These are phyloP conservation scores for Remorina albescens DNA, from an alignment of 2,797 vertebrate species.

Conservation along the genomic window DNA sequence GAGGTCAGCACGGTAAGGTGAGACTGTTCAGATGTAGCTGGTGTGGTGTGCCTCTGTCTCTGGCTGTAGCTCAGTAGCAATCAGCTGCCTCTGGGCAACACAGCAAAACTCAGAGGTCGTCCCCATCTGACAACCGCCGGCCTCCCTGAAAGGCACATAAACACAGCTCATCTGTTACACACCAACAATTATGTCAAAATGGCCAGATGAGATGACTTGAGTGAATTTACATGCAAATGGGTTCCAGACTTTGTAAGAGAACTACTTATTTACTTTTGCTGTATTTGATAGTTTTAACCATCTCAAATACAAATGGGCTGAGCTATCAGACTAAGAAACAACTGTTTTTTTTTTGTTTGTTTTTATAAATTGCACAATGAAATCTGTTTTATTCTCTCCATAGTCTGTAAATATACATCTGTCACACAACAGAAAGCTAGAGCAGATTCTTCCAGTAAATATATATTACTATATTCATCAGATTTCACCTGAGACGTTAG, in stretches of 20 bases:
- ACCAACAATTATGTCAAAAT: background rate
- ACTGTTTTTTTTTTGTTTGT: background rate
- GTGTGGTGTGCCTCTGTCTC: slow-evolving; percentile 46
- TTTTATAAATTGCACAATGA: too few species aligned
- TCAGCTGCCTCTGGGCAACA: slow-evolving; percentile 81
- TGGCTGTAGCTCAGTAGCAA: slow-evolving; percentile 71
- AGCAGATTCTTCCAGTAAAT: background rate
- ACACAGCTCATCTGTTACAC: background rate
- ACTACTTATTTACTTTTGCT: background rate
- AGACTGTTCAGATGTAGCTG: slow-evolving; percentile 56
- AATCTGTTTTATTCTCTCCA: background rate
- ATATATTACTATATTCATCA: background rate
- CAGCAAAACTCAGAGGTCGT: slow-evolving; percentile 88
- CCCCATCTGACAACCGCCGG: slow-evolving; percentile 84
- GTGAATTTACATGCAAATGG: background rate
- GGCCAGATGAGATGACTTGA: background rate
- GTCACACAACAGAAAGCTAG: background rate
- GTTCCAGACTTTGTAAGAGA: background rate
- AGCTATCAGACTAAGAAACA: background rate
- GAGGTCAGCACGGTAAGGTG: slow-evolving; percentile 41
- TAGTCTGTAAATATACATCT: background rate
- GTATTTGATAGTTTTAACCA: background rate
- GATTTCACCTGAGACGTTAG: background rate
- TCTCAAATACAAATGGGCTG: background rate
- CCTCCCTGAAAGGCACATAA: slow-evolving; percentile 76